phyloP scores from a whole-genome alignment of 1,140 invertebrate species.

The Apis cerana region DNA sequence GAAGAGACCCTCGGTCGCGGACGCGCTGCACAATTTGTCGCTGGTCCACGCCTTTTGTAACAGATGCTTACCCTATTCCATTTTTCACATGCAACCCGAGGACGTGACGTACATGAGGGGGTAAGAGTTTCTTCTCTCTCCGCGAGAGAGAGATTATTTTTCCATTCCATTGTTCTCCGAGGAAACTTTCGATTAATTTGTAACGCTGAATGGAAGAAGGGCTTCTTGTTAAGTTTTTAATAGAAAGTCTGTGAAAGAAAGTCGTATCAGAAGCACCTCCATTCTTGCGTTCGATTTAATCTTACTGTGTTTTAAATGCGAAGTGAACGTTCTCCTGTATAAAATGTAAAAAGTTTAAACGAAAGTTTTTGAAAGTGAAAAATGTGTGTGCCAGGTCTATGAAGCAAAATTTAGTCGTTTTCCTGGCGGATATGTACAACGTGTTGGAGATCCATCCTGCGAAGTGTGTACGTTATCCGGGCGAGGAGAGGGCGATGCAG shows the following conservation, averaged over 20 bases:
- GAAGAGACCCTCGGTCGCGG: constrained; percentile 88
- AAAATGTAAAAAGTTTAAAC: too few species aligned
- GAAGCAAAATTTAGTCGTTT: constrained; percentile 95
- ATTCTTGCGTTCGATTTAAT: too few species aligned
- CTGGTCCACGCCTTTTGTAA: constrained; percentile 94
- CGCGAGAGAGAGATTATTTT: too few species aligned
- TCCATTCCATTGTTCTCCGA: rapidly evolving
- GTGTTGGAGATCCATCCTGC: constrained; percentile 96
- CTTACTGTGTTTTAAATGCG: too few species aligned
- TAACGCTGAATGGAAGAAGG: too few species aligned
- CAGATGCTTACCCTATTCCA: constrained; percentile 91
- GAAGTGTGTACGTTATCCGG: constrained; percentile 92
- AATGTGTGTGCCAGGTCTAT: constrained; percentile 86
- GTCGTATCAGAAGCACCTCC: too few species aligned
- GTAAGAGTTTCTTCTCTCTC: constrained; percentile 76
- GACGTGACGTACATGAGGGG: constrained; percentile 97
- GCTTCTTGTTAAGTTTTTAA: too few species aligned
- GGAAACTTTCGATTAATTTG: too few species aligned
- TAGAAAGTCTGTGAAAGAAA: too few species aligned
- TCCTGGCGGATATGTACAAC: constrained; percentile 98
- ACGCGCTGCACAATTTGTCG: constrained; percentile 96
- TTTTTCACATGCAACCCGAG: constrained; percentile 97
- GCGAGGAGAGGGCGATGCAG: constrained; percentile 79
- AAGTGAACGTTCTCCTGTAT: too few species aligned
- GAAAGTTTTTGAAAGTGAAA: background rate